Evolutionary conservation across 2,113 vertebrate species (phyloP).

Genomic region (Saiga tatarica): DNA sequence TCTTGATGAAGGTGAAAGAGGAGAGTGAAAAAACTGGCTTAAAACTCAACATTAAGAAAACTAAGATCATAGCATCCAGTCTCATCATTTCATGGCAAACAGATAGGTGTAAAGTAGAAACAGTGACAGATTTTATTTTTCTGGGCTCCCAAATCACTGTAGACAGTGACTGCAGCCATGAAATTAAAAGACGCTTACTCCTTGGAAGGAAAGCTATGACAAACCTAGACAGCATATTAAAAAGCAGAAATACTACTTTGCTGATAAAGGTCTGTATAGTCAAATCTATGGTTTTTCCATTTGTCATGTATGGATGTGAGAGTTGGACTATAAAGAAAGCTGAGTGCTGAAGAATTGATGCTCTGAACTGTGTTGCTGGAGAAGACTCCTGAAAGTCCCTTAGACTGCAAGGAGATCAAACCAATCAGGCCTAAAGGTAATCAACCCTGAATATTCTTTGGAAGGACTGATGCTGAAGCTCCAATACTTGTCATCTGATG

Average conservation of each 20-base stretch:
- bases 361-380: neutral
- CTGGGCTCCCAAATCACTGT: neutral
- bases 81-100: neutral
- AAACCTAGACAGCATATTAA: neutral
- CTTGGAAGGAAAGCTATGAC: neutral
- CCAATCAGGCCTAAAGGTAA: neutral
- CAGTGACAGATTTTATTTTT: neutral
- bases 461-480: neutral
- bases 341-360: fast-evolving
- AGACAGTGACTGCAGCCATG: neutral
- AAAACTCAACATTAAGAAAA: neutral
- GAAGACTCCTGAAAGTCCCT: neutral
- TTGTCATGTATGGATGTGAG: neutral
- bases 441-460: neutral
- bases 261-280: neutral
- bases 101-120: neutral
- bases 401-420: neutral
- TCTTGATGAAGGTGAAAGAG: neutral
- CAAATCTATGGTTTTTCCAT: neutral
- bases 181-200: neutral
- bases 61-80: neutral
- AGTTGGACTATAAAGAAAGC: neutral
- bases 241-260: neutral
- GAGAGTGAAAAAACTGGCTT: neutral
- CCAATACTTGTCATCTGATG: neutral